Base-by-base conservation (phyloP, 1,140 invertebrate genomes). In the Carposina sasakii region DNA sequence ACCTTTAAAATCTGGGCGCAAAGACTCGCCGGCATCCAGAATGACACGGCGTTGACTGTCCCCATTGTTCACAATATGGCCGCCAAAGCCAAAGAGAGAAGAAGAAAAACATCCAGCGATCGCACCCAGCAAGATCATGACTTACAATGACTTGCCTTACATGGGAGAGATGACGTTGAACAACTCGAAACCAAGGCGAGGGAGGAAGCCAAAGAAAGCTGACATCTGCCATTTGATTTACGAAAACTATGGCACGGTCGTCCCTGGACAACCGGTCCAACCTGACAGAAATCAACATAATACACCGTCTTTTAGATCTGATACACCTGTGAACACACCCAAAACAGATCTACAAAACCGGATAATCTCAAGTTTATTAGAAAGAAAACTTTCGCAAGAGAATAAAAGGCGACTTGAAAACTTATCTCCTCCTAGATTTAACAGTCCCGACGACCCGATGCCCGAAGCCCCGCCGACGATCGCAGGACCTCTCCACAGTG, bases 171-270 rank as follows among this genome's bases (percentile, higher is more conserved):
- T 96, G 84, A 95, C 93, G 0, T 71, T 96, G 47, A 93, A 95
- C 68, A 94, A 95, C 73, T 93, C 91, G 9, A 92, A 94, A 60
- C 94, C 94, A 0, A 76, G 94, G 22, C 87, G 94, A 52, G 94
- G 94, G 0, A 83, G 94, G 9, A 96, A 96, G 58, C 94, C 94
- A 0, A 96, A 96, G 62, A 96, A 95, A 64, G 93, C 93, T 0
- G 94, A 96, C 66, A 95, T 96, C 52, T 96, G 94, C 57, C 94
- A 95, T 63, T 78, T 96, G n/a, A 95, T 96, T 57, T 95, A 95
- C 66, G 95, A 95, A 60, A 95, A 95, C 68, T 95, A 95, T 62
- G 94, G 93, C 0, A 95, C 92, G 0, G 93, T 94, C n/a, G 88
- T 93, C 17, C 91, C 92, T 0, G 90, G 90, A 0, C 90, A 90